Evolutionary conservation across 2,797 vertebrate species (phyloP).

Genomic region (Sus cebifrons): DNA sequence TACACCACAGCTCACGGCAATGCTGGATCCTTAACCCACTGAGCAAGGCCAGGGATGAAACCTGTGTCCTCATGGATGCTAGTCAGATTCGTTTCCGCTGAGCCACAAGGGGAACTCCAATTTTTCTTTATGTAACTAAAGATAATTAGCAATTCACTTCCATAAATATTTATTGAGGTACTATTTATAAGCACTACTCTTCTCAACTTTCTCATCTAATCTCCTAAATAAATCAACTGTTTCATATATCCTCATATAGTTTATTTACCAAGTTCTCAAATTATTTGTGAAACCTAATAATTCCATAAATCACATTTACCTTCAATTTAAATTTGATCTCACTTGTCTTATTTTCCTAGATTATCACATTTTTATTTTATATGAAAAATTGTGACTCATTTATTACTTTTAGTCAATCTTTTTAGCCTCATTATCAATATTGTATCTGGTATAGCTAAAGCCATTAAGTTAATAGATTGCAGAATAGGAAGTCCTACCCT

Average conservation of each 20-base stretch:
- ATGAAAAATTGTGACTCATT: slow-evolving; percentile 53
- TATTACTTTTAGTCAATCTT: slow-evolving; percentile 36
- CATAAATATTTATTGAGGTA: slow-evolving; percentile 57
- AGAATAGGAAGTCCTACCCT: slow-evolving; percentile 12
- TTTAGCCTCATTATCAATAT: slow-evolving; percentile 50
- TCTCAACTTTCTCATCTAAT: slow-evolving; percentile 20
- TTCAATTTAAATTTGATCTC: slow-evolving; percentile 51
- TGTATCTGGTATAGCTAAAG: slow-evolving; percentile 36
- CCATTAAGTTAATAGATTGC: neutral
- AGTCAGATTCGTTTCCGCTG: no score
- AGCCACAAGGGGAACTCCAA: neutral
- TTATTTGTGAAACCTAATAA: slow-evolving; percentile 51
- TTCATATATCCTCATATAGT: neutral
- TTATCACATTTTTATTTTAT: slow-evolving; percentile 47
- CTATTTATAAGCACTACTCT: neutral
- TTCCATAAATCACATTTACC: neutral
- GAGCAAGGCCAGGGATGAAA: no score
- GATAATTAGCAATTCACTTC: slow-evolving; percentile 53
- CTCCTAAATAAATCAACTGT: slow-evolving; percentile 38
- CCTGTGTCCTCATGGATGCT: no score
- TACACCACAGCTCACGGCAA: no score
- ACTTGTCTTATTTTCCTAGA: neutral
- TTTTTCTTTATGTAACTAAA: slow-evolving; percentile 45
- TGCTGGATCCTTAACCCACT: no score
- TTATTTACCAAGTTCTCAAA: slow-evolving; percentile 48